Evolutionary conservation across 2,113 vertebrate genomes (phyloP).

Genomic region (Hemibagrus wyckioides): DNA sequence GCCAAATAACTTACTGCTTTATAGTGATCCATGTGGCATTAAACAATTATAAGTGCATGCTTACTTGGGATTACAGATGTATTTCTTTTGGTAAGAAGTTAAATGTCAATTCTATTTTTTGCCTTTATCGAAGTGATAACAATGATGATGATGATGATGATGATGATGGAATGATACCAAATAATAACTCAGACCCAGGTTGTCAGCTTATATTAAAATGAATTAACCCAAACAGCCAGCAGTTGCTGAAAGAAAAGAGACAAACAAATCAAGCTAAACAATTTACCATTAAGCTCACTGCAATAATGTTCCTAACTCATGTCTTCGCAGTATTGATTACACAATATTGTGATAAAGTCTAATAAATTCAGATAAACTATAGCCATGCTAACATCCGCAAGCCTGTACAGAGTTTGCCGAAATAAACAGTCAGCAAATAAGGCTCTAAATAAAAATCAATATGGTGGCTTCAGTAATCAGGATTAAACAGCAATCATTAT

Average conservation of each 20-base stretch:
- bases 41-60: neutral
- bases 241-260: neutral
- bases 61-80: neutral
- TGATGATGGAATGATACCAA: neutral
- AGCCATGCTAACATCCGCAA: neutral
- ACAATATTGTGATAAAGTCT: conserved; percentile 4
- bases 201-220: neutral
- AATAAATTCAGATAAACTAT: conserved; percentile 13
- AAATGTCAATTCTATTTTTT: neutral
- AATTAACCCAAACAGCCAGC: neutral
- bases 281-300: neutral
- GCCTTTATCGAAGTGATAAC: neutral
- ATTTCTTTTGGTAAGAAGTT: neutral
- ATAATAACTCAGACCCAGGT: too few species aligned
- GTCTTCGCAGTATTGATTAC: neutral
- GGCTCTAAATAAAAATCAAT: conserved; percentile 30
- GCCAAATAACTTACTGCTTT: neutral
- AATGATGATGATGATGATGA: neutral
- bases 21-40: neutral
- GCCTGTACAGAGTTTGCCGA: conserved; percentile 4
- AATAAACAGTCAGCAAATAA: conserved; percentile 14
- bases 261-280: conserved; percentile 2
- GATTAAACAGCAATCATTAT: conserved; percentile 25
- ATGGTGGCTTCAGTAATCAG: conserved; percentile 9
- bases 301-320: neutral